Evolutionary conservation across 1,140 invertebrate genomes (phyloP).

Genomic region (Drosophila leontia): DNA sequence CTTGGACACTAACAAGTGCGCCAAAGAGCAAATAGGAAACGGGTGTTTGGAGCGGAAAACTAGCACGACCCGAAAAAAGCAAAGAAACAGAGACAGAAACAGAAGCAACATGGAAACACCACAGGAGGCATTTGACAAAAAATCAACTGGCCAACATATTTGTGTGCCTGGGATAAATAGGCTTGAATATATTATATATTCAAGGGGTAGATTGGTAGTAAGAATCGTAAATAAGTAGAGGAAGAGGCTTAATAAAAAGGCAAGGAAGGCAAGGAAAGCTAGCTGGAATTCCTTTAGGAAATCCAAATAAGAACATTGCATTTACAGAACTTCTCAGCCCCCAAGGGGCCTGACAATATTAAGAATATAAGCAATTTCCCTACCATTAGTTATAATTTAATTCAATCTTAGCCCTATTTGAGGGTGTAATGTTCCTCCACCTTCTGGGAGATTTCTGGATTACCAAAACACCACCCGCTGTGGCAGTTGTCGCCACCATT

Average conservation of each 20-base stretch:
- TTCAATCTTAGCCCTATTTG: not conserved
- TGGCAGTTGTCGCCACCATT: constrained; percentile 39
- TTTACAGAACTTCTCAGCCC: too few relatives aligned
- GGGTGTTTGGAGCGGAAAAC: constrained; percentile 9
- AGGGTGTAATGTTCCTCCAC: not conserved
- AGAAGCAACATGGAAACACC: constrained; percentile 62
- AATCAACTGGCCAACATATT: constrained; percentile 33
- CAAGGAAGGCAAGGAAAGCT: not conserved
- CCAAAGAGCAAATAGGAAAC: not conserved
- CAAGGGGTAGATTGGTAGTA: not conserved
- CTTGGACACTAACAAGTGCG: constrained; percentile 39
- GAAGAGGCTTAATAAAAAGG: not conserved
- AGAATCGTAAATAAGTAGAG: constrained; percentile 1
- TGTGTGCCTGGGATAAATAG: constrained; percentile 11
- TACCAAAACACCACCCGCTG: constrained; percentile 42
- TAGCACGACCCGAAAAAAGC: constrained; percentile 47
- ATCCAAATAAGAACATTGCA: too few relatives aligned
- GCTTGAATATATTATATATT: constrained; percentile 22
- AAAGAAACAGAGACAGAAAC: constrained; percentile 37
- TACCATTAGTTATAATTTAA: not conserved
- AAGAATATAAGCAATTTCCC: not conserved
- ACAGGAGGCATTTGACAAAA: constrained; percentile 59
- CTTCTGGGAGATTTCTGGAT: not conserved
- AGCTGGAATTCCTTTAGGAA: too few relatives aligned
- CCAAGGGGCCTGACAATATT: too few relatives aligned